phyloP scores from a whole-genome alignment of 2,888 invertebrate species.

The Beris morrisii region DNA sequence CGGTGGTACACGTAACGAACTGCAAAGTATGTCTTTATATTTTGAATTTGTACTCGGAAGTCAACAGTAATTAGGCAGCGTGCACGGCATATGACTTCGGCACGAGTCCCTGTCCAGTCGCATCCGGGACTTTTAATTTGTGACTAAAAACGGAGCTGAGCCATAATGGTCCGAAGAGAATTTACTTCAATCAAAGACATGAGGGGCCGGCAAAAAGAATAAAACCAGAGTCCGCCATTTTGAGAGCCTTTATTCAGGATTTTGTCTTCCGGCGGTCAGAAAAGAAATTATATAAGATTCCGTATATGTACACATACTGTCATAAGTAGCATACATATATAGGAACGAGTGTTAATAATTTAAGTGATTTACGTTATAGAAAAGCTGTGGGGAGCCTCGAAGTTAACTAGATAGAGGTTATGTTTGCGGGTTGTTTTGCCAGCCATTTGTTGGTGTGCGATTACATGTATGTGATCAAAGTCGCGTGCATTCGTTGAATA shows the following conservation, averaged over 20 bases:
- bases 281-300: too few species aligned
- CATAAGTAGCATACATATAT: too few species aligned
- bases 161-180: not conserved
- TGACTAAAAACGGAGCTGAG: not conserved
- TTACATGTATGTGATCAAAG: not conserved
- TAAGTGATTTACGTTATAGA: too few species aligned
- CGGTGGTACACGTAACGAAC: not conserved
- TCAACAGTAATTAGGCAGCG: conserved; percentile 29
- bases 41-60: conserved; percentile 23
- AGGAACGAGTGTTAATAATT: too few species aligned
- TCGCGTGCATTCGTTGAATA: conserved; percentile 28
- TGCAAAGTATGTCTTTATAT: conserved; percentile 5
- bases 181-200: too few species aligned
- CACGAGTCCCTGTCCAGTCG: conserved; percentile 27
- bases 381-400: too few species aligned
- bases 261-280: too few species aligned
- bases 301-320: too few species aligned
- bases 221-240: too few species aligned
- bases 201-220: too few species aligned
- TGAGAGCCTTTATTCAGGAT: too few species aligned
- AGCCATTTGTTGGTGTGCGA: not conserved
- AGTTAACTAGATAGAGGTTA: too few species aligned
- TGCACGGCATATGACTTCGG: conserved; percentile 27
- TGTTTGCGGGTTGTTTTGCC: not conserved
- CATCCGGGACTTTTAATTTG: conserved; percentile 29